phyloP scores from a whole-genome alignment of 2,797 vertebrate genomes.

The Silurus aristotelis region DNA sequence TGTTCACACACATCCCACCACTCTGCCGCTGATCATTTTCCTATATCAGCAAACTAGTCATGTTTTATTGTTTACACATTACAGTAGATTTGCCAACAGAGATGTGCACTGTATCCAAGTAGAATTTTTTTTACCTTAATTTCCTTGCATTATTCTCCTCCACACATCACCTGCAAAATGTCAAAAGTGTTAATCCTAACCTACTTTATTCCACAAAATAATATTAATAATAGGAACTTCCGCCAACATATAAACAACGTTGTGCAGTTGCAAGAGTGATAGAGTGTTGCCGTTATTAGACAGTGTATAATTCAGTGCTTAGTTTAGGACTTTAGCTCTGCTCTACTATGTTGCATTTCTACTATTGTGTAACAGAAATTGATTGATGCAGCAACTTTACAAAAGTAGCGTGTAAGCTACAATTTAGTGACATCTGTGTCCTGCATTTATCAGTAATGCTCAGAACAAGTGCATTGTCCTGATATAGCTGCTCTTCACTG shows the following conservation, averaged over 20 bases:
- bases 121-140: background rate
- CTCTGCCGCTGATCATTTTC: background rate
- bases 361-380: conserved; percentile 12
- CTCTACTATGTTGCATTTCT: background rate
- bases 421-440: conserved; percentile 31
- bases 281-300: background rate
- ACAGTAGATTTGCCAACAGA: background rate
- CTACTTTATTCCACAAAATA: background rate
- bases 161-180: background rate
- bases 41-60: background rate
- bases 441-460: conserved; percentile 35
- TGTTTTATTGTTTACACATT: background rate
- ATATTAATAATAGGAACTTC: background rate
- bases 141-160: background rate
- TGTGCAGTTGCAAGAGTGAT: background rate
- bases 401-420: conserved; percentile 21
- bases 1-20: background rate
- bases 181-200: background rate
- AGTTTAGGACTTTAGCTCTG: conserved; percentile 12
- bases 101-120: background rate
- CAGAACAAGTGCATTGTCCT: conserved; percentile 44
- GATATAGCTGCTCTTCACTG: conserved; percentile 66
- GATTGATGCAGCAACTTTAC: conserved; percentile 31
- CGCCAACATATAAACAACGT: background rate
- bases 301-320: background rate